A percentile compares a stretch with the other conserved stretches of the same genome.
phyloP scores from a whole-genome alignment of 2,888 invertebrate species.

The Luperina nickerlii region DNA sequence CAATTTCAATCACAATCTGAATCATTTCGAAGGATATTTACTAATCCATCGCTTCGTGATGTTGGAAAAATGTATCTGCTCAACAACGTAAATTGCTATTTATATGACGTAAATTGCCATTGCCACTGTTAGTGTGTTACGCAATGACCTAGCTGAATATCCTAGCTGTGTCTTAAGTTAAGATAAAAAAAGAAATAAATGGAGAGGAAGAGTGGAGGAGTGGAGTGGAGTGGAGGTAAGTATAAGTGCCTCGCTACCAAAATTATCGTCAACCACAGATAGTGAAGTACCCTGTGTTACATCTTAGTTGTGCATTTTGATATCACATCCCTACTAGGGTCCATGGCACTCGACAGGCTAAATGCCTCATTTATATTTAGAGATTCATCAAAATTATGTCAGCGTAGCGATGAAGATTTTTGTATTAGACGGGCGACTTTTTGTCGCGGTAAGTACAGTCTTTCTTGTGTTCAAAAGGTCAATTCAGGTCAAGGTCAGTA shows the following conservation, averaged over 20 bases:
- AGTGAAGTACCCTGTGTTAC: background rate
- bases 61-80: no score
- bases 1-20: no score
- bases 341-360: constrained; percentile 45
- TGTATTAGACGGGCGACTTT: constrained; percentile 31
- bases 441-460: background rate
- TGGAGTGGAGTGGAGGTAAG: no score
- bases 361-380: constrained; percentile 57
- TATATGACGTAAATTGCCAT: no score
- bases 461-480: no score
- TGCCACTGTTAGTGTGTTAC: no score
- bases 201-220: no score
- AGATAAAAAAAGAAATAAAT: background rate
- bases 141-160: background rate
- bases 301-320: constrained; percentile 19
- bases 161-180: background rate
- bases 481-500: no score
- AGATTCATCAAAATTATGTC: constrained; percentile 58
- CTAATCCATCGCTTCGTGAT: no score
- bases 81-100: no score
- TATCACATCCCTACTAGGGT: constrained; percentile 15
- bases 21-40: no score
- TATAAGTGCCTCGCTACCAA: background rate
- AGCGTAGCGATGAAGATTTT: constrained; percentile 10
- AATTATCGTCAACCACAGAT: background rate